Percentiles rank a stretch among this genome's conserved stretches.
Conservation (phyloP, 2,113 vertebrate species). For the Chinchilla lanigera region DNA sequence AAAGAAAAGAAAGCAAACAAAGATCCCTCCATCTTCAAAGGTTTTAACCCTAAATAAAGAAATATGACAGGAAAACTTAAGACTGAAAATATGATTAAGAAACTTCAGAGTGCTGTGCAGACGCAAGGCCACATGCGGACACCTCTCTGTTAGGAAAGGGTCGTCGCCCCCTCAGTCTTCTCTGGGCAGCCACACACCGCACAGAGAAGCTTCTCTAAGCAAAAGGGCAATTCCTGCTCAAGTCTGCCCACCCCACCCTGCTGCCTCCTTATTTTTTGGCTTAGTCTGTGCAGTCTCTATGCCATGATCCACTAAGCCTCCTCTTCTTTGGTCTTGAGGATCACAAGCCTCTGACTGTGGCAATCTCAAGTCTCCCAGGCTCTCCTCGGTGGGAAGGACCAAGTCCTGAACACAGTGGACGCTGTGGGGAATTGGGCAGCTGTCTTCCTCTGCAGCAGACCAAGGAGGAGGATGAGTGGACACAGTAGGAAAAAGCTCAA, state of each 20-base stretch:
- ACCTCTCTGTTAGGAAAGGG: neutral
- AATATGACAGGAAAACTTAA: neutral
- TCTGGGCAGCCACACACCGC: neutral
- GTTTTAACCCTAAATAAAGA: neutral
- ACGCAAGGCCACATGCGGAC: neutral
- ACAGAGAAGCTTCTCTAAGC: neutral
- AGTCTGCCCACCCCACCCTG: neutral
- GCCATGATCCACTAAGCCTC: neutral
- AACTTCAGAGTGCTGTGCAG: fast-evolving
- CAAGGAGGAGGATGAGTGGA: neutral
- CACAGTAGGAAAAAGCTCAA: neutral
- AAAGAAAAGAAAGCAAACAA: neutral
- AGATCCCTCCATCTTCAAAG: neutral
- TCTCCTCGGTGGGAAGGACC: neutral
- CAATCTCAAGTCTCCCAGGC: neutral
- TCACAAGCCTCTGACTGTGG: neutral
- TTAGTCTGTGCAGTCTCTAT: neutral
- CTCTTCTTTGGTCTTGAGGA: neutral
- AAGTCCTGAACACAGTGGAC: neutral
- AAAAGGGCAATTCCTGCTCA: neutral
- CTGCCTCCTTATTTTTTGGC: neutral
- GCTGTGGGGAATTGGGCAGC: neutral
- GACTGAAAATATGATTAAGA: neutral
- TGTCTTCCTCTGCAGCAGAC: neutral
- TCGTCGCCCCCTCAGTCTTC: neutral